Evolutionary conservation across 1,140 invertebrate species (phyloP), one percentile per base, ranked within the genome.

Genomic region (Panagrolaimus sp.): DNA sequence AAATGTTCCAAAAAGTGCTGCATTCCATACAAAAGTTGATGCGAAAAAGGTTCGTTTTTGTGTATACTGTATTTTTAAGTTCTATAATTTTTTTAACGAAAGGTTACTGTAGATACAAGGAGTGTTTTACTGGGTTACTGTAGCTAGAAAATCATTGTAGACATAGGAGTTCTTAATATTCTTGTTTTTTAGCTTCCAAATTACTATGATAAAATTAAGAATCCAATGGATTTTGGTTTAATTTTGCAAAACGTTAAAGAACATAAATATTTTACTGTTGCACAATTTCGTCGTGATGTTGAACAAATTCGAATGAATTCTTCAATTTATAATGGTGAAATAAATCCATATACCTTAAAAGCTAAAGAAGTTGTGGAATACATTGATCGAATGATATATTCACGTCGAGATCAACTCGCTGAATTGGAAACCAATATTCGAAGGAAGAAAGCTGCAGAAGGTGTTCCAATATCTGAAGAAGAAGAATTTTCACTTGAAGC

Each of bases 11-110:
- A 82, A 82, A 68, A 73, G 69, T 47, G 80, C 67, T 21, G 76
- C 78, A 21, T 82, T 82, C 73, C 80, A 82, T 47, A 52, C 66
- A 17, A 48, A 67, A 62, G 80, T 82, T 10, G 80, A 82, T 70
- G 45, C 45, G 0, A 79, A 71, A 52, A 83, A 83, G 69, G 72
- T 75, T 43, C n/a, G 21, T 26, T 64, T 63, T 52, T 58, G 10
- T 58, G 7, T 38, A 2, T 38, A 38, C 32, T 2, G 32, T 2
- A 38, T 38, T 4, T 38, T 38, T 2, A 4, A 38, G 32, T 2
- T 4, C 32, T 38, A n/a, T n/a, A n/a, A n/a, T 38, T 38, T 38
- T 2, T 38, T 38, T 38, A 4, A 7, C 2, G 7, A 4, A 38
- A 38, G 32, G 7, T 38, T 38, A 4, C 7, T 38, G 32, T n/a